Evolutionary conservation across 2,113 vertebrate genomes (phyloP).

Genomic region (Dolichotis patagonum): DNA sequence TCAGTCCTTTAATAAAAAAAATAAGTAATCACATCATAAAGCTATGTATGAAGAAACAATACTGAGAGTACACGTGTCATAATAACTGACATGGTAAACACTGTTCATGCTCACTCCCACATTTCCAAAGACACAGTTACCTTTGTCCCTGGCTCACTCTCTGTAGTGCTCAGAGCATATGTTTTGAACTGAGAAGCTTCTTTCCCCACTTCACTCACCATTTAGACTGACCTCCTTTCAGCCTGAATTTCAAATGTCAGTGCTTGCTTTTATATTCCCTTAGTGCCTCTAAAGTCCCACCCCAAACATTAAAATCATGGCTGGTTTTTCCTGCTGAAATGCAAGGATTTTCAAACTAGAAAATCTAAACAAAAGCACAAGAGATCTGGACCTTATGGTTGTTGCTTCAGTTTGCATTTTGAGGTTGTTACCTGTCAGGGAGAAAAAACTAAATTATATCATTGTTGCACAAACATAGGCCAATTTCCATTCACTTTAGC

Average conservation of each 20-base stretch:
- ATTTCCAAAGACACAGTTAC: background rate
- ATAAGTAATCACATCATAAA: background rate
- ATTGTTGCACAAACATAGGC: background rate
- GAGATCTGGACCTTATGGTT: background rate
- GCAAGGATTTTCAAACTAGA: constrained; percentile 13
- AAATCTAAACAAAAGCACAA: background rate
- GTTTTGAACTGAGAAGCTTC: background rate
- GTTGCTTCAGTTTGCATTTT: background rate
- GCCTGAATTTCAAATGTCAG: background rate
- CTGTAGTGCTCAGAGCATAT: background rate
- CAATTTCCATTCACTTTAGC: background rate
- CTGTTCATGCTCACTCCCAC: background rate
- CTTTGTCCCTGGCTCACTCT: background rate
- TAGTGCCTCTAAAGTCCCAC: background rate
- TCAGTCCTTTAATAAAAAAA: background rate
- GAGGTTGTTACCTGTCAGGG: background rate
- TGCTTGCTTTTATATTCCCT: background rate
- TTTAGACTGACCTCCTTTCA: background rate
- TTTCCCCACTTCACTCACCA: background rate
- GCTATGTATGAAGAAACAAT: background rate
- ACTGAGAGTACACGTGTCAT: background rate
- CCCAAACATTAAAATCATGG: background rate
- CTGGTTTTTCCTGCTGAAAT: background rate
- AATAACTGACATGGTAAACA: background rate
- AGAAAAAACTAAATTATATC: background rate